A percentile compares a stretch with the other conserved stretches of the same genome.
phyloP scores from a whole-genome alignment of 1,140 invertebrate genomes.

The Venustaconcha ellipsiformis region DNA sequence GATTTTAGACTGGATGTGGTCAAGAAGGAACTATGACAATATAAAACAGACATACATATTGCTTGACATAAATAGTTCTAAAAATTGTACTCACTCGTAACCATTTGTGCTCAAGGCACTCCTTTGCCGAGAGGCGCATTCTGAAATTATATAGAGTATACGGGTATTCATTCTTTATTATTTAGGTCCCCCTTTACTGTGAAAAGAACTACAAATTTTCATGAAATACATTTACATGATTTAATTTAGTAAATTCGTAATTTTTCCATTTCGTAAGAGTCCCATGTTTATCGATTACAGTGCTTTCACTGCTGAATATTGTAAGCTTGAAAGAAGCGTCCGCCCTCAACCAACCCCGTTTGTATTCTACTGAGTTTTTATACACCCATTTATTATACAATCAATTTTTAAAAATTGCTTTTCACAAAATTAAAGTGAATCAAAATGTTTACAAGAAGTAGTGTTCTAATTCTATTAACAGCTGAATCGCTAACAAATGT shows the following conservation, averaged over 20 bases:
- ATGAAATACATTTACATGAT: background rate
- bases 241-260: background rate
- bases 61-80: background rate
- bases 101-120: constrained; percentile 70
- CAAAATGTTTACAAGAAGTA: no score
- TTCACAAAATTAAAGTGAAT: no score
- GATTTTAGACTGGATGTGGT: no score
- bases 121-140: constrained; percentile 62
- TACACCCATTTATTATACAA: no score
- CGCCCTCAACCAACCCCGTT: no score
- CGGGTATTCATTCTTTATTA: no score
- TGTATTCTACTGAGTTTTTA: no score
- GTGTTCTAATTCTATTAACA: no score
- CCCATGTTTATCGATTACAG: background rate
- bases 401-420: no score
- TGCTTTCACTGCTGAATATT: background rate
- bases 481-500: no score
- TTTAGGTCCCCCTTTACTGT: no score
- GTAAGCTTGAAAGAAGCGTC: background rate
- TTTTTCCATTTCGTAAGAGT: background rate
- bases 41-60: background rate
- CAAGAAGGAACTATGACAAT: no score
- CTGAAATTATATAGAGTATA: constrained; percentile 37
- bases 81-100: constrained; percentile 51
- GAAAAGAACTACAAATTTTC: constrained; percentile 3